Conservation (phyloP, 1,140 invertebrate species). For the Cydia strobilella region DNA sequence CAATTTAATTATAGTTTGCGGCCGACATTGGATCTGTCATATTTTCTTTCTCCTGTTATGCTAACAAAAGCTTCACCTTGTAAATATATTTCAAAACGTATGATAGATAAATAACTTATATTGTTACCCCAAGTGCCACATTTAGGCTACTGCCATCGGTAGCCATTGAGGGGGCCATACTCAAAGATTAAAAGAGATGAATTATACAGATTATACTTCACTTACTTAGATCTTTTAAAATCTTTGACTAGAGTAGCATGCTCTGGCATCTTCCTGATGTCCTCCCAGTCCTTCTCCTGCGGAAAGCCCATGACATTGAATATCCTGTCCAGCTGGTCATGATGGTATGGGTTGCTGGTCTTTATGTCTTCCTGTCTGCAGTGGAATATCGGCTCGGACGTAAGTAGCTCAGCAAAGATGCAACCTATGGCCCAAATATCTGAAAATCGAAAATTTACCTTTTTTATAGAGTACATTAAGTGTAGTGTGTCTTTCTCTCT, state of each 20-base stretch:
- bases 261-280: slow-evolving; percentile 99
- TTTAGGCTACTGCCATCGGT: no score
- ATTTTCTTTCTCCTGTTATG: no score
- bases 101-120: no score
- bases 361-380: slow-evolving; percentile 99
- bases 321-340: slow-evolving; percentile 99
- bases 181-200: no score
- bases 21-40: no score
- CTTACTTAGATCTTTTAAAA: slow-evolving; percentile 97
- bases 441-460: slow-evolving; percentile 63
- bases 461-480: no score
- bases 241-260: slow-evolving; percentile 97
- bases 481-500: no score
- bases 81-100: no score
- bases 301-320: slow-evolving; percentile 99
- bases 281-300: slow-evolving; percentile 99
- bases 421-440: slow-evolving; percentile 99
- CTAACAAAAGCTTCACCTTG: no score
- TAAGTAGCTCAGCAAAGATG: slow-evolving; percentile 98
- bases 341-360: slow-evolving; percentile 99
- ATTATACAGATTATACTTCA: slow-evolving; percentile 32
- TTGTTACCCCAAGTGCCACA: no score
- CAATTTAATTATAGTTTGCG: no score
- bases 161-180: no score
- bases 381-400: slow-evolving; percentile 99